Percentiles rank a stretch among this genome's conserved stretches.
Conservation (phyloP, 2,888 invertebrate species). For the Gymnoscelis rufifasciata region DNA sequence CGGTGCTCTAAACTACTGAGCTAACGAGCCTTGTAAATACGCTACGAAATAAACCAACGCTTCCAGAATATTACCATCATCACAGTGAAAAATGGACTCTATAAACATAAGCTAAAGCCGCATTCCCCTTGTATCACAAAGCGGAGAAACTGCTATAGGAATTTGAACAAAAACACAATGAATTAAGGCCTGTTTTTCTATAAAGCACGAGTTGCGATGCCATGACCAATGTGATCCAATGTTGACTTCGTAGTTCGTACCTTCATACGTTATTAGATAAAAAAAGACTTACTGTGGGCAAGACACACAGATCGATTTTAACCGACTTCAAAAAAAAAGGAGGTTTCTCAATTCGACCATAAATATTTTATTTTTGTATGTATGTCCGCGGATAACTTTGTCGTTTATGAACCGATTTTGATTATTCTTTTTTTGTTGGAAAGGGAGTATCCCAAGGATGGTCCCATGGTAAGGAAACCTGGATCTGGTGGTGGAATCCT, state of each 20-base stretch:
- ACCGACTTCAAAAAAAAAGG: too few species aligned
- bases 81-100: neutral
- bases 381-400: too few species aligned
- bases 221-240: neutral
- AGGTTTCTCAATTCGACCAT: too few species aligned
- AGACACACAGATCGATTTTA: too few species aligned
- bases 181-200: slow-evolving; percentile 1
- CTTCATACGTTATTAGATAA: neutral
- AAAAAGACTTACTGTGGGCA: neutral
- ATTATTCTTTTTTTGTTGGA: too few species aligned
- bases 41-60: neutral
- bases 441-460: too few species aligned
- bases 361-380: too few species aligned
- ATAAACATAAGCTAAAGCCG: neutral
- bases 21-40: slow-evolving; percentile 29
- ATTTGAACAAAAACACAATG: neutral
- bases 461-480: too few species aligned
- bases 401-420: too few species aligned
- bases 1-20: slow-evolving; percentile 42
- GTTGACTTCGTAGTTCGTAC: too few species aligned
- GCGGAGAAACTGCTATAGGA: neutral
- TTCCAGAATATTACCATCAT: slow-evolving; percentile 15
- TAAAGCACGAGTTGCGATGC: neutral
- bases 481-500: too few species aligned
- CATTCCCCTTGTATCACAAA: neutral